A percentile compares a stretch with the other conserved stretches of the same genome.
phyloP scores from a whole-genome alignment of 2,888 invertebrate genomes.

The Scelioninae gen. 1 region DNA sequence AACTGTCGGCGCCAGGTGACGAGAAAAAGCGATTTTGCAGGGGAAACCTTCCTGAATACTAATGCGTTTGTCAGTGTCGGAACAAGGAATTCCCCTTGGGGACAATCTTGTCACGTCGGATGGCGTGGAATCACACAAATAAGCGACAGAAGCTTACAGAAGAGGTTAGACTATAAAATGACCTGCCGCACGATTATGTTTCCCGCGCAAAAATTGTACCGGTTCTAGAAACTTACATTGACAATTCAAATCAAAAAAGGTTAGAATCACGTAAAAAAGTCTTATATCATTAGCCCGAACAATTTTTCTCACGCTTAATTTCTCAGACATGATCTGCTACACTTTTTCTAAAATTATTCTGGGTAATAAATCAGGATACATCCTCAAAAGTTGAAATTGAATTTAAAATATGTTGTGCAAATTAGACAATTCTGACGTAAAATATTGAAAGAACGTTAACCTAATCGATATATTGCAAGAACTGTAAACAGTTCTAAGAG shows the following conservation, averaged over 20 bases:
- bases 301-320: constrained; percentile 36
- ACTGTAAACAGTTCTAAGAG: too few species aligned
- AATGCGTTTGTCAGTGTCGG: constrained; percentile 68
- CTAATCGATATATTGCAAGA: neutral
- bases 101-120: constrained; percentile 64
- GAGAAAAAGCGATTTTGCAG: constrained; percentile 56
- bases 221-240: constrained; percentile 22
- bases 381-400: too few species aligned
- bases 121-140: constrained; percentile 59
- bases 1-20: constrained; percentile 61
- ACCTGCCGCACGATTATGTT: constrained; percentile 49
- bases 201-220: constrained; percentile 43
- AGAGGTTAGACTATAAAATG: constrained; percentile 50
- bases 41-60: constrained; percentile 63
- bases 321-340: too few species aligned
- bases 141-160: constrained; percentile 48
- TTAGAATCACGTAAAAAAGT: constrained; percentile 11
- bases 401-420: too few species aligned
- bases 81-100: constrained; percentile 69
- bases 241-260: constrained; percentile 36
- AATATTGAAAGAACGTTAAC: too few species aligned
- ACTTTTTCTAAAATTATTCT: too few species aligned
- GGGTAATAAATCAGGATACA: too few species aligned
- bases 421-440: too few species aligned
- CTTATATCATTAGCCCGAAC: too few species aligned